Conservation (phyloP, 1,140 invertebrate species). For the Pachypeltis micranthus region DNA sequence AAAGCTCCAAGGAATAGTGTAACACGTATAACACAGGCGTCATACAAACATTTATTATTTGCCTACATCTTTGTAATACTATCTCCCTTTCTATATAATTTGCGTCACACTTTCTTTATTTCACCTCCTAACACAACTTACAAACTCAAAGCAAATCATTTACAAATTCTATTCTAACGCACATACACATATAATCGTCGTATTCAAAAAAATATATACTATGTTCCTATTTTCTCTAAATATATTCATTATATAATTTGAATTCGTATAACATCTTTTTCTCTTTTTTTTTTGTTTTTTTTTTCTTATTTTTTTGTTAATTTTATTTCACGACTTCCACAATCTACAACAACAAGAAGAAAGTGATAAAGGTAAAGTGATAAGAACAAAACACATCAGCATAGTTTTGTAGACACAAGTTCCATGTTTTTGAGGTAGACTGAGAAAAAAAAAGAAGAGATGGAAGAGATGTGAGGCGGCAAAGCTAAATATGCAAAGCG, state of each 20-base stretch:
- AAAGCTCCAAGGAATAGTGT: too few species aligned
- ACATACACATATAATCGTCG: neutral
- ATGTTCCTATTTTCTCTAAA: conserved; percentile 1
- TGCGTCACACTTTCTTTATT: neutral
- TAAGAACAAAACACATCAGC: too few species aligned
- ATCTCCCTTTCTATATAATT: neutral
- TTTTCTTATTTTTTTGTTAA: neutral
- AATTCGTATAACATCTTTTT: conserved; percentile 7
- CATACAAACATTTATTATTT: conserved; percentile 1
- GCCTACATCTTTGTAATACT: neutral
- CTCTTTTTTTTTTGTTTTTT: neutral
- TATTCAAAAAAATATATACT: conserved; percentile 9
- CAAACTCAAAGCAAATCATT: conserved; percentile 3
- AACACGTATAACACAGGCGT: too few species aligned
- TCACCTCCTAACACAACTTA: neutral
- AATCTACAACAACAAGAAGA: conserved; percentile 5
- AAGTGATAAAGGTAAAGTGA: neutral
- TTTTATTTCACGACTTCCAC: neutral
- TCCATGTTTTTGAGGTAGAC: too few species aligned
- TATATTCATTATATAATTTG: neutral
- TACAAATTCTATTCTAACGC: neutral
- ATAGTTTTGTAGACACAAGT: too few species aligned
- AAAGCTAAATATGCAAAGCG: too few species aligned
- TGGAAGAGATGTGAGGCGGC: too few species aligned
- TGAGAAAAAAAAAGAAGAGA: too few species aligned